Evolutionary conservation across 2,113 vertebrate genomes (phyloP), one percentile per base, ranked within the genome.

Genomic region (Ceuthmochares aereus): DNA sequence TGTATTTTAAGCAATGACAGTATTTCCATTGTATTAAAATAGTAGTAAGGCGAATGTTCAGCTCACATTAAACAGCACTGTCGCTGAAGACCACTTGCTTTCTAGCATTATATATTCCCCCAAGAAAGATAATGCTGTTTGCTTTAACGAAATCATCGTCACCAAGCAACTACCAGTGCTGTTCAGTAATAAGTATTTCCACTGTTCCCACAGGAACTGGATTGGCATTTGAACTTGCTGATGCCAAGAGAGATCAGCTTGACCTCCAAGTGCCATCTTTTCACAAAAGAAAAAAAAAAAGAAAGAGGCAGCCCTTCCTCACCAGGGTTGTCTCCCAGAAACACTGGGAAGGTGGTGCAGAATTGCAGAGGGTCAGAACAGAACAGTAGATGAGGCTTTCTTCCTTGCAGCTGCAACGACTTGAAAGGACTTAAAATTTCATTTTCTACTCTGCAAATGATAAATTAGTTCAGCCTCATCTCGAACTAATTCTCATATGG

Each of bases 171-270:
- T 93, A 87, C 62, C 59, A 80, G 63, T 16, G 26, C 92, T 52
- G 68, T 13, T 94, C 92, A 74, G 88, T 70, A 94, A 95, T 83
- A 96, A 93, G 88, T 92, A 96, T 94, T 96, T 92, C 83, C 72
- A 74, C 88, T 49, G 93, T 90, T 96, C 93, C 92, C 92, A 95
- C 85, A 96, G 90, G 96, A 95, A 96, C 90, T 80, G 60, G 68
- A 82, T 86, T 0, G 5, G 87, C 67, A 92, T 87, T 56, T 87
- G 73, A 78, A 93, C 85, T 79, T 83, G 79, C 42, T 59, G 91
- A 90, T n/a, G 95, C 85, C 95, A 80, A 6, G 82, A 93, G 90
- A 91, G 79, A 88, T 77, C 75, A 78, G 87, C 18, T 22, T 90
- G 91, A 93, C 93, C 82, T 91, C 58, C 11, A 5, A 84, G 84